These are phyloP conservation scores for Trogon surrucura DNA, from an alignment of 2,113 vertebrate genomes.

Conservation along the genomic window DNA sequence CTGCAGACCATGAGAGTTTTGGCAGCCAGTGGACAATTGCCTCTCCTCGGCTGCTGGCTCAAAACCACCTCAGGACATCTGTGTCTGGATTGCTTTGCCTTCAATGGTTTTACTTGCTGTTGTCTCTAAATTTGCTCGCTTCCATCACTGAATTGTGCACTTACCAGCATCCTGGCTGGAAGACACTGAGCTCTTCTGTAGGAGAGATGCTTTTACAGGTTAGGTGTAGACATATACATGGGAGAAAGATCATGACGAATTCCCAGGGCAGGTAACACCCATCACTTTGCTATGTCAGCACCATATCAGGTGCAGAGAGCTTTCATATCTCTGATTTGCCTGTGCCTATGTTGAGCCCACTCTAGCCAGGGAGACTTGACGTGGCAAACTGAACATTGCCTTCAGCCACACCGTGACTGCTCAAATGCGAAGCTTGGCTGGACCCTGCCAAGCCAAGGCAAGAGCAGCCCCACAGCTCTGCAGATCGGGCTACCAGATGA, in stretches of 20 bases:
- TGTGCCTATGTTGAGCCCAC: fast-evolving
- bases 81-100: not conserved
- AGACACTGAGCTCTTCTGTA: not conserved
- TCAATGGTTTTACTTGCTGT: not conserved
- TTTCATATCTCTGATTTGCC: not conserved
- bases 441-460: not conserved
- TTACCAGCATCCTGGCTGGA: not conserved
- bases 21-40: not conserved
- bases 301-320: not conserved
- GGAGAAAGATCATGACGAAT: not conserved
- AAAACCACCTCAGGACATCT: not conserved
- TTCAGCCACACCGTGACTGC: not conserved
- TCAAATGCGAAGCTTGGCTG: not conserved
- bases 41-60: not conserved
- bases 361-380: fast-evolving
- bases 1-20: not conserved
- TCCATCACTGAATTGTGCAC: not conserved
- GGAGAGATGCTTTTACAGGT: not conserved
- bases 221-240: fast-evolving
- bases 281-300: not conserved
- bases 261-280: not conserved
- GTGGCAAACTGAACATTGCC: fast-evolving
- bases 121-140: not conserved
- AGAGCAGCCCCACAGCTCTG: not conserved
- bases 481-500: fast-evolving